These are phyloP conservation scores for Choristoneura rosaceana DNA, from an alignment of 2,888 invertebrate species.

Conservation along the genomic window DNA sequence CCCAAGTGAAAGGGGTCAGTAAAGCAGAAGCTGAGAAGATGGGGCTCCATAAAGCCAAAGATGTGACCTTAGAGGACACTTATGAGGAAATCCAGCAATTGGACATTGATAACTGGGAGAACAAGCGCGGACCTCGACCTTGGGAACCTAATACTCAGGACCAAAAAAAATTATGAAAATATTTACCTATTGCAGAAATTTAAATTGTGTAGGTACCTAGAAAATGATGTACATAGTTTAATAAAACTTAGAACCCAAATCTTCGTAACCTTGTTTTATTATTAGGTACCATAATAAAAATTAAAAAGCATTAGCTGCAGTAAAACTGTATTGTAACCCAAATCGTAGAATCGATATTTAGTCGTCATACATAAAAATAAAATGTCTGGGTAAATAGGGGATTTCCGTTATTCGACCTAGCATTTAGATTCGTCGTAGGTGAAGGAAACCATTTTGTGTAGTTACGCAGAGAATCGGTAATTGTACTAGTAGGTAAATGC, in stretches of 20 bases:
- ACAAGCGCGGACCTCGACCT: conserved; percentile 93
- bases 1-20: conserved; percentile 83
- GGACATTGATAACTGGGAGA: conserved; percentile 94
- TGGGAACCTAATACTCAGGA: conserved; percentile 88
- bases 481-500: background rate
- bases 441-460: background rate
- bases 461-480: background rate
- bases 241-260: background rate
- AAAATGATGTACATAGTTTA: background rate
- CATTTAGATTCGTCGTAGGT: background rate
- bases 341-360: background rate
- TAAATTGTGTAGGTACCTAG: background rate
- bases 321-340: background rate
- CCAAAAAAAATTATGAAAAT: conserved; percentile 48
- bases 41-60: conserved; percentile 88
- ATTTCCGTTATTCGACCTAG: background rate
- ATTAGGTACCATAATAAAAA: background rate
- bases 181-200: background rate
- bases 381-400: background rate
- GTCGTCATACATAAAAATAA: background rate
- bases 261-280: background rate
- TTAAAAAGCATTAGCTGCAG: too few relatives aligned
- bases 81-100: conserved; percentile 90
- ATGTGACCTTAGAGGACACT: conserved; percentile 90
- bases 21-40: conserved; percentile 88